Evolutionary conservation across 2,113 vertebrate genomes (phyloP).

Genomic region (Myotis yumanensis): DNA sequence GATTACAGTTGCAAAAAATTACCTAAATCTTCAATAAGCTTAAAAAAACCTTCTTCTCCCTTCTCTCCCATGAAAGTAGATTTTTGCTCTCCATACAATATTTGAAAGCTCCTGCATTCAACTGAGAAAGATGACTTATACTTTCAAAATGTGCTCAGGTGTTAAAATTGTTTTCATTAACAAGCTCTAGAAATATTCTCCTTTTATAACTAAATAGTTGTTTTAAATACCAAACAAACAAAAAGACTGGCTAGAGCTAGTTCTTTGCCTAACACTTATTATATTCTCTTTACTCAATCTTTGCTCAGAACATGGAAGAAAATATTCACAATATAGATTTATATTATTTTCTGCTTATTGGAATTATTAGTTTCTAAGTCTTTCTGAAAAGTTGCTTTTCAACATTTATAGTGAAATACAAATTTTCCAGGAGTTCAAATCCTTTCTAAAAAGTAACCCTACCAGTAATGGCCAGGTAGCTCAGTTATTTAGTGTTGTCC

Average conservation of each 20-base stretch:
- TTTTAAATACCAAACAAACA: slow-evolving; percentile 12
- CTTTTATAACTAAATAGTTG: slow-evolving; percentile 16
- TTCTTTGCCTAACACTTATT: background rate
- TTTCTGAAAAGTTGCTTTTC: slow-evolving; percentile 24
- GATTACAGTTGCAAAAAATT: background rate
- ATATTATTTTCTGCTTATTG: background rate
- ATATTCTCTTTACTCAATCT: background rate
- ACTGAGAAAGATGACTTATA: background rate
- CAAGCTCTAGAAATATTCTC: background rate
- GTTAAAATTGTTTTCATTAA: slow-evolving; percentile 21
- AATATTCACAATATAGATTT: background rate
- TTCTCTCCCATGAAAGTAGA: background rate
- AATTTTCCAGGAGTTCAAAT: slow-evolving; percentile 36
- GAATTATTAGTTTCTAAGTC: slow-evolving; percentile 23
- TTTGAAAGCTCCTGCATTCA: background rate
- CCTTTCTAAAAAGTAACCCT: background rate
- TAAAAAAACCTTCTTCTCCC: background rate
- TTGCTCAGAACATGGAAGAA: background rate
- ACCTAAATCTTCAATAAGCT: background rate
- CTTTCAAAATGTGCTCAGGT: background rate
- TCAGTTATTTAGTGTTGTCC: background rate
- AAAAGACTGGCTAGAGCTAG: background rate
- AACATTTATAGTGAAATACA: slow-evolving; percentile 47
- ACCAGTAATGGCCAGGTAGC: background rate
- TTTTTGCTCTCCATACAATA: background rate